Evolutionary conservation across 2,113 vertebrate species (phyloP).

Genomic region (Falcunculus frontatus): DNA sequence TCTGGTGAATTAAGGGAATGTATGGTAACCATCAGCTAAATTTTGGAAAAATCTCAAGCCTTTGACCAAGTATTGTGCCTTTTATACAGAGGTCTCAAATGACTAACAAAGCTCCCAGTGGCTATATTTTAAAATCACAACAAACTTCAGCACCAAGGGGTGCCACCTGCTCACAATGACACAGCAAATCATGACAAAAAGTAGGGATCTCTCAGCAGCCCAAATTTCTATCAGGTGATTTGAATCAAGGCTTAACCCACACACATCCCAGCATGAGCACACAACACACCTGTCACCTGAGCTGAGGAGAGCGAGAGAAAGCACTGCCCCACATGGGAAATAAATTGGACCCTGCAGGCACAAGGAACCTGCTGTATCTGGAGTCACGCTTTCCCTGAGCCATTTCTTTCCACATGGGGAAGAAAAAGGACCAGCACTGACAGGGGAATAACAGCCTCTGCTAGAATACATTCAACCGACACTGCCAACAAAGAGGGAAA

Average conservation of each 20-base stretch:
- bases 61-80: neutral
- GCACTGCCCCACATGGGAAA: neutral
- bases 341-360: neutral
- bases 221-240: neutral
- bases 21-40: neutral
- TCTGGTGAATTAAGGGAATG: neutral
- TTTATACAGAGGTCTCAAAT: neutral
- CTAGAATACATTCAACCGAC: neutral
- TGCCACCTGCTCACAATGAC: neutral
- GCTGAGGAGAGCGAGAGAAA: neutral
- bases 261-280: rapidly evolving
- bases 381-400: neutral
- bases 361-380: neutral
- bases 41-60: neutral
- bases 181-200: neutral
- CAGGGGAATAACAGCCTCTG: conserved; percentile 13
- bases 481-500: conserved; percentile 13
- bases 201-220: neutral
- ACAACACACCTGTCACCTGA: neutral
- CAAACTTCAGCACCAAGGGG: neutral
- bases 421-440: neutral
- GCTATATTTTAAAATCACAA: neutral
- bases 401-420: neutral
- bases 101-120: neutral
- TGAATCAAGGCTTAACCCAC: neutral